Evolutionary conservation across 2,888 invertebrate species (phyloP).

Genomic region (Phyto melanocephala): DNA sequence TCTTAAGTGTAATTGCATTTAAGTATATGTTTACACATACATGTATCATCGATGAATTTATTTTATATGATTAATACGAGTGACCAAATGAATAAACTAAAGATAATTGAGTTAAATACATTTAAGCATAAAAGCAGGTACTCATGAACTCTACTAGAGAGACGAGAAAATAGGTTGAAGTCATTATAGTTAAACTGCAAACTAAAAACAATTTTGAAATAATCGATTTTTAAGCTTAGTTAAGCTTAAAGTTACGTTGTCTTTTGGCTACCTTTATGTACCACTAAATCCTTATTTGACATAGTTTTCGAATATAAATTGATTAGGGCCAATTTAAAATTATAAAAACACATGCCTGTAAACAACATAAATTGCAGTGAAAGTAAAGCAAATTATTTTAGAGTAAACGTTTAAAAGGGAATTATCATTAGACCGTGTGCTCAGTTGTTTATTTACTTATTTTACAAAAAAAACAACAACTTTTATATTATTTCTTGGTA

Average conservation of each 20-base stretch:
- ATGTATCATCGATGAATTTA: constrained; percentile 1
- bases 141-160: neutral
- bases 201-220: no score
- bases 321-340: constrained; percentile 10
- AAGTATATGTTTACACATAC: neutral
- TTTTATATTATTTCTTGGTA: neutral
- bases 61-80: neutral
- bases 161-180: no score
- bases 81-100: neutral
- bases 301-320: constrained; percentile 41
- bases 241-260: no score
- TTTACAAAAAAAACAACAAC: constrained; percentile 40
- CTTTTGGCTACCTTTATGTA: neutral
- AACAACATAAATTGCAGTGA: neutral
- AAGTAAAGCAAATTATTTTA: constrained; percentile 29
- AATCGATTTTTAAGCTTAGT: no score
- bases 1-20: constrained; percentile 8
- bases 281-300: neutral
- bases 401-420: constrained; percentile 37
- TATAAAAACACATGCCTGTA: no score
- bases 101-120: neutral
- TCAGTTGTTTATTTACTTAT: neutral
- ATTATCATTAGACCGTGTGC: constrained; percentile 27
- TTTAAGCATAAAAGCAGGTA: neutral
- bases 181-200: neutral